phyloP scores from a whole-genome alignment of 2,797 vertebrate species.

The Pseudocheirus occidentalis region DNA sequence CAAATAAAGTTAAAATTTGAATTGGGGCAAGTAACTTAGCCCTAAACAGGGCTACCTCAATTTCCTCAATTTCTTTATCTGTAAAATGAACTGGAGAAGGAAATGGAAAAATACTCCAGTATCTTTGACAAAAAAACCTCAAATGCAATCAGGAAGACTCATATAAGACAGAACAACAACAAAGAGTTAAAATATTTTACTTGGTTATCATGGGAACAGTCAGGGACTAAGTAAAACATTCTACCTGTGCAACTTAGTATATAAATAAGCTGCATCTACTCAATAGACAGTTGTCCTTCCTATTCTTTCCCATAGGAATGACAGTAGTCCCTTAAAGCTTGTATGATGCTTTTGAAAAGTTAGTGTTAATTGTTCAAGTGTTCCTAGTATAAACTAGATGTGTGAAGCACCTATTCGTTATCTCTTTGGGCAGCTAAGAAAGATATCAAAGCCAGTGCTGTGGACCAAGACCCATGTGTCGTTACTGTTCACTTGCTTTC shows the following conservation, averaged over 20 bases:
- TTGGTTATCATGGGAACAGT: not conserved
- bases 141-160: not conserved
- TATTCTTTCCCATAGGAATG: not conserved
- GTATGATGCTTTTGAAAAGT: not conserved
- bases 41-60: too few relatives aligned
- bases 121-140: not conserved
- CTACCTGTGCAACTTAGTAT: not conserved
- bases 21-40: not conserved
- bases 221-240: not conserved
- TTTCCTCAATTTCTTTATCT: not conserved
- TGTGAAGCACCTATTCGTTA: not conserved
- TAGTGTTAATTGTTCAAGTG: slow-evolving; percentile 39
- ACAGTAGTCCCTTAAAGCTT: not conserved
- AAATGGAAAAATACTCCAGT: not conserved
- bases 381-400: not conserved
- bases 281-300: not conserved
- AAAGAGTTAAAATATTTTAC: not conserved
- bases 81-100: not conserved
- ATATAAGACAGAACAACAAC: not conserved
- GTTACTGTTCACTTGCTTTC: slow-evolving; percentile 45
- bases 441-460: not conserved
- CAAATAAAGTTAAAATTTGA: not conserved
- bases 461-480: slow-evolving; percentile 23
- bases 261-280: not conserved
- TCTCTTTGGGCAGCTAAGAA: slow-evolving; percentile 25